Evolutionary conservation across 2,888 invertebrate species (phyloP), one percentile per base, ranked within the genome.

Genomic region (Strigamia maritima): DNA sequence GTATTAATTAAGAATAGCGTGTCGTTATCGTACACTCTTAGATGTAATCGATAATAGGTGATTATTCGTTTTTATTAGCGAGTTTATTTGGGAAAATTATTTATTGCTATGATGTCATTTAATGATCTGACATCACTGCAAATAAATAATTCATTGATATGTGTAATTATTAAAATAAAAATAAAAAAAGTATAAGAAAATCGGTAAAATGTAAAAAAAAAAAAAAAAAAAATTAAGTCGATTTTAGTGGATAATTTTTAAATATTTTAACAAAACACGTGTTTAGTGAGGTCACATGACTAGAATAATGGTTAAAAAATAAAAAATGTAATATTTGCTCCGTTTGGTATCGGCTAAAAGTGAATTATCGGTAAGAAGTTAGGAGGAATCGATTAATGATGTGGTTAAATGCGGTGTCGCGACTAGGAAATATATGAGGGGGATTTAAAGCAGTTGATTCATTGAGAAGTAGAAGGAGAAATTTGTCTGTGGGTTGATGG

Each of bases 401-500:
- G 54, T 54, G 54, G 54, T 54, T 54, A 54, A 54, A 54, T 54
- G 54, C 54, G 19, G 54, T 54, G 54, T 54, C n/a, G 54, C 54
- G 54, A n/a, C 54, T 1, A 54, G 54, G 54, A 54, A 54, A 54
- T 54, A 54, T 54, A 19, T 54, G n/a, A 35, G 54, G 70, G 70
- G 26, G 70, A 28, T 70, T 70, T 28, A 70, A 28, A 70, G 70
- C 28, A n/a, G 26, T 70, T 70, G 70, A 70, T 70, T 70, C 70
- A 70, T 70, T 70, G 70, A 70, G 26, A 16, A 6, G 70, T 16
- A 7, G 26, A 35, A 70, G 70, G 70, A 70, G 70, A 70, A 28
- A 70, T 70, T 70, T 70, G 70, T 70, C 70, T 70, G 70, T n/a
- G 70, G 70, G 70, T n/a, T 28, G 28, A 70, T 70, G 70, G 70